Percentiles rank a stretch among this genome's conserved stretches.
These are phyloP conservation scores for Ataeniobius toweri DNA, from an alignment of 2,797 vertebrate species.

Conservation along the genomic window DNA sequence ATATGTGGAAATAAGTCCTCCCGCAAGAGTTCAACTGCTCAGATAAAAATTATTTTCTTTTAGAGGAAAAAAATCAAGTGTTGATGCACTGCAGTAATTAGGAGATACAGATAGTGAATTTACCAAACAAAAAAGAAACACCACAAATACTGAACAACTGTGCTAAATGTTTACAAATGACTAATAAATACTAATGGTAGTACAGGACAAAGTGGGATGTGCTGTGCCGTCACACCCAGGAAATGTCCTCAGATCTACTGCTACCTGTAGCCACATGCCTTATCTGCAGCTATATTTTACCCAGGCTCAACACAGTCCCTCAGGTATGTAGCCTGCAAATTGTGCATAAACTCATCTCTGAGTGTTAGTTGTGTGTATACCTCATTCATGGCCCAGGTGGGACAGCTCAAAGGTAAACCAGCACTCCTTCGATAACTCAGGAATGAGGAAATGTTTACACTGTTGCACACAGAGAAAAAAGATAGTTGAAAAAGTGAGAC, in stretches of 20 bases:
- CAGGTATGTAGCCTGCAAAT: slow-evolving; percentile 55
- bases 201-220: not conserved
- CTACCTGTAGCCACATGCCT: slow-evolving; percentile 70
- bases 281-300: slow-evolving; percentile 31
- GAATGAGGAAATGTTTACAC: slow-evolving; percentile 71
- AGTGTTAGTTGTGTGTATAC: slow-evolving; percentile 3
- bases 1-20: not conserved
- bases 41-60: too few species aligned
- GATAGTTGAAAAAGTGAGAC: slow-evolving; percentile 39
- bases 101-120: too few species aligned
- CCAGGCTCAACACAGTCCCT: slow-evolving; percentile 30
- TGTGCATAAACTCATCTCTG: not conserved
- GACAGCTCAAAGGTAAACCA: slow-evolving; percentile 48
- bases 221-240: slow-evolving; percentile 38
- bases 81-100: too few species aligned
- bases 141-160: not conserved
- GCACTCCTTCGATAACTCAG: slow-evolving; percentile 39
- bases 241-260: slow-evolving; percentile 10
- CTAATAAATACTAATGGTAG: slow-evolving; percentile 3
- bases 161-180: slow-evolving; percentile 8
- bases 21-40: not conserved
- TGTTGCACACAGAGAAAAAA: slow-evolving; percentile 35
- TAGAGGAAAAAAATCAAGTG: too few species aligned
- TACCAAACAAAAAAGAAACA: not conserved
- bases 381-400: slow-evolving; percentile 58